Evolutionary conservation across 2,797 vertebrate species (phyloP).

Genomic region (Intellagama lesueurii): DNA sequence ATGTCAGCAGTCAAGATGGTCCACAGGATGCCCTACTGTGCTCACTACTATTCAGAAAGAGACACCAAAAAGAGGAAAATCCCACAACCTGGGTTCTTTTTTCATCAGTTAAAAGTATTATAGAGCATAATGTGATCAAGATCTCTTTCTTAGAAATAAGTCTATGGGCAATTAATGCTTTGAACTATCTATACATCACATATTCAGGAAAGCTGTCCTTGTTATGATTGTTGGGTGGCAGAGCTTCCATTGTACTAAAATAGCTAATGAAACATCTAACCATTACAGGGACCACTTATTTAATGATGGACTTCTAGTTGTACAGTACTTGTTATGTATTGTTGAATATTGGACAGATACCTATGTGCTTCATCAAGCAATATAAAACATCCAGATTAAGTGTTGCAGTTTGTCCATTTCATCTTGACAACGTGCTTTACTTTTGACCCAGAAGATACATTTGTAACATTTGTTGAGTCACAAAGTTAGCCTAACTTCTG

Average conservation of each 20-base stretch:
- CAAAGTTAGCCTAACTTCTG: background rate
- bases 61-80: no score
- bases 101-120: background rate
- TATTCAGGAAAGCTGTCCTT: background rate
- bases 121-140: background rate
- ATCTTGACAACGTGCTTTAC: background rate
- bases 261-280: background rate
- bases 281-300: background rate
- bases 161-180: background rate
- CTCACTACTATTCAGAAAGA: no score
- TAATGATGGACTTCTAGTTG: background rate
- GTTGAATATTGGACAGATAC: background rate
- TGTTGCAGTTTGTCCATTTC: background rate
- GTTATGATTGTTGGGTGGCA: background rate
- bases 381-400: background rate
- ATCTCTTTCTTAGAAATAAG: background rate
- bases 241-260: constrained; percentile 2
- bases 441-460: background rate
- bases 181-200: background rate
- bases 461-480: background rate
- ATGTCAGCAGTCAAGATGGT: no score
- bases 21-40: no score
- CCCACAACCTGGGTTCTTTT: no score
- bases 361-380: background rate
- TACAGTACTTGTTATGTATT: background rate